Conservation (phyloP, 2,797 vertebrate genomes). For the Trachops cirrhosus region DNA sequence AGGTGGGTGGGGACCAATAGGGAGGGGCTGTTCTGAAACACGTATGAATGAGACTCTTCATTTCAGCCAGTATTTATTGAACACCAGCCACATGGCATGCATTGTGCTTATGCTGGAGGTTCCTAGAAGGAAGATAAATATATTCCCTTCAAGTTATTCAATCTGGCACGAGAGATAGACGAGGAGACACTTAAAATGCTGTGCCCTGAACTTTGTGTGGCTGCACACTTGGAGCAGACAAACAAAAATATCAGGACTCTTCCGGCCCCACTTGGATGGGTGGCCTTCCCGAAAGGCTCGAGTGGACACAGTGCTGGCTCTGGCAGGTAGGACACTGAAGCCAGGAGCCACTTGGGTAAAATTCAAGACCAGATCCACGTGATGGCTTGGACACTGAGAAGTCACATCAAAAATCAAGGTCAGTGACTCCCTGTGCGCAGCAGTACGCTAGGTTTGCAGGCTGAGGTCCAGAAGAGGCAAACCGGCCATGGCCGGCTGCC, state of each 20-base stretch:
- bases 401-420: neutral
- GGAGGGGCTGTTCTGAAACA: neutral
- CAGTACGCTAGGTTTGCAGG: neutral
- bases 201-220: neutral
- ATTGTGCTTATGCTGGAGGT: neutral
- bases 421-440: neutral
- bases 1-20: neutral
- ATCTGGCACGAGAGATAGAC: neutral
- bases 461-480: neutral
- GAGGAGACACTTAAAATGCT: neutral
- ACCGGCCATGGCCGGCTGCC: neutral
- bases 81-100: neutral
- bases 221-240: neutral
- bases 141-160: neutral
- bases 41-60: accelerated
- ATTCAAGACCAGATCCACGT: neutral
- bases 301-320: neutral
- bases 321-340: neutral
- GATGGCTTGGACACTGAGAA: neutral
- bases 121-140: neutral
- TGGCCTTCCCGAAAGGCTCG: neutral
- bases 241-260: neutral
- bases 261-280: neutral
- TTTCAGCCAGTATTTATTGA: neutral
- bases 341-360: neutral